These are phyloP conservation scores for Triops cancriformis DNA, from an alignment of 1,140 invertebrate genomes.

Conservation along the genomic window DNA sequence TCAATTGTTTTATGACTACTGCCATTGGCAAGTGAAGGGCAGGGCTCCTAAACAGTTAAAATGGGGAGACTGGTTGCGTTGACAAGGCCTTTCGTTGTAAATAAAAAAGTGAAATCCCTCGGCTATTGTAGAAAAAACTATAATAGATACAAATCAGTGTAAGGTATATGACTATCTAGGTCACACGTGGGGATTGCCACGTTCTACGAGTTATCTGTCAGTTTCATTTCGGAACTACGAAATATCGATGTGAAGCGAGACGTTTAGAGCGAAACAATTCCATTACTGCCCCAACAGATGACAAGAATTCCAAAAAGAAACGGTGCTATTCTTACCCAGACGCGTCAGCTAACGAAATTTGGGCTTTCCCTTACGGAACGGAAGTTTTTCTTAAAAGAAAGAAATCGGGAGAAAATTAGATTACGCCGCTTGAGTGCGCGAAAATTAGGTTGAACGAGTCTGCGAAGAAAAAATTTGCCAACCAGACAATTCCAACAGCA, in stretches of 20 bases:
- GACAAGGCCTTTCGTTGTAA: background rate
- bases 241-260: no score
- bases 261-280: background rate
- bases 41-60: background rate
- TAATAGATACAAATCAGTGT: background rate
- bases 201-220: no score
- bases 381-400: background rate
- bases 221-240: no score
- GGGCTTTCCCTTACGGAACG: background rate
- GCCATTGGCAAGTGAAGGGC: background rate
- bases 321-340: background rate
- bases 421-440: background rate
- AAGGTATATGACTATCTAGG: background rate
- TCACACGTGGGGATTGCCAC: background rate
- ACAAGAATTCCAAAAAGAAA: background rate
- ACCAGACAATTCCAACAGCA: no score
- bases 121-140: background rate
- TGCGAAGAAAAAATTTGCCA: no score
- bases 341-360: no score
- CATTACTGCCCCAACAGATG: background rate
- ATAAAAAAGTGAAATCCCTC: background rate
- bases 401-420: background rate
- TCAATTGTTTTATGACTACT: background rate
- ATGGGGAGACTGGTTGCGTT: background rate
- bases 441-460: background rate